Evolutionary conservation across 2,113 vertebrate species (phyloP), one percentile per base, ranked within the genome.

Genomic region (Jacana jacana): DNA sequence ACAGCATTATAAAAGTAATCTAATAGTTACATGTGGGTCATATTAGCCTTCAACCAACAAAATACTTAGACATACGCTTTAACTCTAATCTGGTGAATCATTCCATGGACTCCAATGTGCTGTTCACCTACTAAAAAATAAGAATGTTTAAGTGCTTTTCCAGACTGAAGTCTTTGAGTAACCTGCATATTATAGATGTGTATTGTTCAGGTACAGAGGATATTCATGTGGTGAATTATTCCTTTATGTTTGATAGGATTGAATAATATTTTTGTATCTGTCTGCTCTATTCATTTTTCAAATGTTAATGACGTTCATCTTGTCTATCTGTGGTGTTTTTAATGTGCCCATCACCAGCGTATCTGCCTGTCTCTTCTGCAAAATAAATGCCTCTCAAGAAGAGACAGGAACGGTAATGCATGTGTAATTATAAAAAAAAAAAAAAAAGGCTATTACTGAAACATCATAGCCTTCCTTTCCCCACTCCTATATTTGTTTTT

Each of bases 381-480:
- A 95, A 98, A 97, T 96, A 97, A 98, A 95, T 97, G 91, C 86
- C 57, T 95, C 96, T 98, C 93, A 96, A 95, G 95, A 96, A 96
- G 82, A 97, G 44, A 91, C 76, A 97, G 96, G 88, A 96, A 94
- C 22, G 60, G 89, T 93, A 97, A 97, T 97, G 81, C 57, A 81
- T 95, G 87, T 93, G 96, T 97, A 96, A 97, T 98, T 97, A 97
- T 31, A n/a, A 8, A n/a, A 18, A 25, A 30, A 60, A 64, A 42
- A 69, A 48, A 35, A 88, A 92, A 82, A 91, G 52, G 71, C 42
- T 90, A 87, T 90, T 91, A 73, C 61, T 93, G 94, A 96, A 94
- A 95, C 19, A 78, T n/a, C 87, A 89, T 93, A 95, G 68, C 89
- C 49, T 97, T 86, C 91, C 91, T 96, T 97, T 91, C 33, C 40